Evolutionary conservation across 2,113 vertebrate genomes (phyloP).

Genomic region (Misgurnus mizolepis): DNA sequence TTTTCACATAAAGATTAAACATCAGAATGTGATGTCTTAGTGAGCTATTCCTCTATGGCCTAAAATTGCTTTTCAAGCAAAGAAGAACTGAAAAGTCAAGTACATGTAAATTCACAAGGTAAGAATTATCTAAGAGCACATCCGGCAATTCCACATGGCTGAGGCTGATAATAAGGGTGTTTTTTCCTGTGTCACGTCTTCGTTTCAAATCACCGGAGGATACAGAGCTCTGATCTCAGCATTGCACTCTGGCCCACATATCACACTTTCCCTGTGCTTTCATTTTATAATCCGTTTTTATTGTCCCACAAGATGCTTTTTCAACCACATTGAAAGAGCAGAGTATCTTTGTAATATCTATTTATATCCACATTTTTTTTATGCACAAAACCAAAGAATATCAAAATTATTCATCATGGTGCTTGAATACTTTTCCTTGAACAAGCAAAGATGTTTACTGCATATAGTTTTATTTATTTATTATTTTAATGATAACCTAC

Average conservation of each 20-base stretch:
- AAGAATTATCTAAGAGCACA: conserved; percentile 29
- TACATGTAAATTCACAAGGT: conserved; percentile 8
- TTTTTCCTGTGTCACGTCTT: conserved; percentile 54
- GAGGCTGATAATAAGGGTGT: conserved; percentile 44
- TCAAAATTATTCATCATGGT: no score
- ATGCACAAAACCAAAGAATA: no score
- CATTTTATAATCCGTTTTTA: background rate
- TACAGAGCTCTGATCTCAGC: conserved; percentile 19
- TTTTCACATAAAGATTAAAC: background rate
- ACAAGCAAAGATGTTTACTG: no score
- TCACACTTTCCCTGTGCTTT: conserved; percentile 13
- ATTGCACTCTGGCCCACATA: background rate
- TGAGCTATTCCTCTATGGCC: background rate
- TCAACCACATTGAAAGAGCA: background rate
- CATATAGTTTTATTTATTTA: no score
- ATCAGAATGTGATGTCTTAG: background rate
- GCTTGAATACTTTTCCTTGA: no score
- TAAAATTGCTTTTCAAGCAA: background rate
- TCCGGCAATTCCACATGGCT: conserved; percentile 45
- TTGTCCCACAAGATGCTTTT: background rate
- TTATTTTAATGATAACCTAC: no score
- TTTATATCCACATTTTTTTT: no score
- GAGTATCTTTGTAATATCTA: background rate
- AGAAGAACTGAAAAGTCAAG: conserved; percentile 26
- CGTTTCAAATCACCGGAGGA: conserved; percentile 29